phyloP scores from a whole-genome alignment of 2,797 vertebrate species.

The Galaxias olidus region DNA sequence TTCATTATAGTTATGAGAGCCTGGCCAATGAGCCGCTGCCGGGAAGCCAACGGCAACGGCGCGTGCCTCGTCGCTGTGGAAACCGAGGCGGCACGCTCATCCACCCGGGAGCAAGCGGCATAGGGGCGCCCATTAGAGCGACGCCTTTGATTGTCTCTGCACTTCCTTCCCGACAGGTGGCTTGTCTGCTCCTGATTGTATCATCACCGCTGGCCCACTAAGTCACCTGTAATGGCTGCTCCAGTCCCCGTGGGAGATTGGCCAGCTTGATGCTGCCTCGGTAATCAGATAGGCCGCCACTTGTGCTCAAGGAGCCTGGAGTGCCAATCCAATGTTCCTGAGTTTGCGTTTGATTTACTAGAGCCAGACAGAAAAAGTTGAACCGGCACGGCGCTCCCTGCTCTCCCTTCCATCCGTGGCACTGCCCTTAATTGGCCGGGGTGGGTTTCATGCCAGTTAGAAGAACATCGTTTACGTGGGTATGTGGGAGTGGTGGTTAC shows the following conservation, averaged over 20 bases:
- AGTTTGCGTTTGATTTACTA: conserved; percentile 17
- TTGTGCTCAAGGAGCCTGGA: conserved; percentile 20
- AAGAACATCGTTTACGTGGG: no score
- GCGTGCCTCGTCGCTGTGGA: conserved; percentile 23
- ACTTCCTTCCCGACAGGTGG: conserved; percentile 39
- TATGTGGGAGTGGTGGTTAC: no score
- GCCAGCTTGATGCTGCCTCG: conserved; percentile 39
- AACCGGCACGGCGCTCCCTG: not conserved
- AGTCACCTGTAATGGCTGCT: conserved; percentile 40
- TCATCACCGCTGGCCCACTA: conserved; percentile 27
- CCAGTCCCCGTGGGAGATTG: conserved; percentile 36
- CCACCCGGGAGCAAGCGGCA: conserved; percentile 11
- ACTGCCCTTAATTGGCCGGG: no score
- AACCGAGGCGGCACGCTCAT: conserved; percentile 32
- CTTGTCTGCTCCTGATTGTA: conserved; percentile 42
- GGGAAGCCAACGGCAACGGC: conserved; percentile 17
- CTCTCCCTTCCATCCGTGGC: not conserved
- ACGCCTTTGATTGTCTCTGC: conserved; percentile 37
- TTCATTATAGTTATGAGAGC: conserved; percentile 48
- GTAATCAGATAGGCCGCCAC: conserved; percentile 43
- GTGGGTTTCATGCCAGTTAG: no score
- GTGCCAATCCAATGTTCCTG: conserved; percentile 7
- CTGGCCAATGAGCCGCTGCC: conserved; percentile 32
- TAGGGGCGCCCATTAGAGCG: conserved; percentile 25
- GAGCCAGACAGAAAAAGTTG: not conserved